A percentile compares a stretch with the other conserved stretches of the same genome.
These are phyloP conservation scores for Brenthis hecate DNA, from an alignment of 2,888 invertebrate genomes.

Conservation along the genomic window DNA sequence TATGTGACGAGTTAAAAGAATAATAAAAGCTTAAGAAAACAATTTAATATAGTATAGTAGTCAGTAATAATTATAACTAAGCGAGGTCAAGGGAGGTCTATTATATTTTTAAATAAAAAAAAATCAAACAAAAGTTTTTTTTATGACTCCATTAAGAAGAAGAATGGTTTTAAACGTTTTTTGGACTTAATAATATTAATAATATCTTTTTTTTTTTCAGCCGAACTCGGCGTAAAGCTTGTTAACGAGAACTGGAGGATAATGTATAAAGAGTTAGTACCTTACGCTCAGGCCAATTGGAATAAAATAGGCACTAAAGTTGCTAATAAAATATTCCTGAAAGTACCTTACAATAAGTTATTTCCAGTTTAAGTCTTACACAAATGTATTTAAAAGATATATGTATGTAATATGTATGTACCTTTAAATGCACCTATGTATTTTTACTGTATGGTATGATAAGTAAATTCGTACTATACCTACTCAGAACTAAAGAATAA, in stretches of 20 bases:
- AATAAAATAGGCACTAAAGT: conserved; percentile 76
- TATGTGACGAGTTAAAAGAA: too few relatives aligned
- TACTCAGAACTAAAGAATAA: too few relatives aligned
- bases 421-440: not conserved
- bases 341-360: conserved; percentile 74
- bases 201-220: conserved; percentile 65
- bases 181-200: not conserved
- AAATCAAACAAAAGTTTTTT: too few relatives aligned
- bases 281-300: conserved; percentile 80
- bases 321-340: conserved; percentile 80
- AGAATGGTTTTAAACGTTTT: not conserved
- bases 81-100: not conserved
- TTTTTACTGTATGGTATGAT: not conserved
- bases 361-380: conserved; percentile 39
- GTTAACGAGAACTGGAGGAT: conserved; percentile 84
- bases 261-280: conserved; percentile 81
- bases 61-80: not conserved
- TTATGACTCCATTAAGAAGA: too few relatives aligned
- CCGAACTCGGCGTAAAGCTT: conserved; percentile 76
- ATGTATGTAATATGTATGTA: not conserved
- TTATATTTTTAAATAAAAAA: not conserved
- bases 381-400: not conserved
- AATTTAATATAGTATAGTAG: not conserved
- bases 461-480: too few relatives aligned
- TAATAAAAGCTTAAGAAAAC: too few relatives aligned